Base-by-base conservation (phyloP, 2,113 vertebrate species). In the Tursiops truncatus region DNA sequence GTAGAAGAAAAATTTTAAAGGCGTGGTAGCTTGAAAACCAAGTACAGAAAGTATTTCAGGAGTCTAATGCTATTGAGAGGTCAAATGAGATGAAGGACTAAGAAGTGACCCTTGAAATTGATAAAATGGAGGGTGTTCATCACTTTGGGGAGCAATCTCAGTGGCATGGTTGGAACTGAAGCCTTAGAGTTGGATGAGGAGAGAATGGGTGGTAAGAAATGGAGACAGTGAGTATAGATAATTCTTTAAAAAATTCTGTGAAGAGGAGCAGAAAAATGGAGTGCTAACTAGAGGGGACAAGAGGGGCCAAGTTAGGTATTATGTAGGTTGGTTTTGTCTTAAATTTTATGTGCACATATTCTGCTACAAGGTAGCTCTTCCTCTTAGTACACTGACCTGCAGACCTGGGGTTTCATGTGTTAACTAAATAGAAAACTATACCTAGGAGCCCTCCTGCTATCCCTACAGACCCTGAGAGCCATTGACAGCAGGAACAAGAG, bases 91-190 rank as follows among this genome's bases (percentile, higher is more conserved):
- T 74, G 53, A 13, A 70, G 33, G 17, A 63, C 77, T 93, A 41
- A 95, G 65, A 95, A 33, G 9, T 71, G 11, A 38, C 25, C 60
- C 53, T 88, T 95, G 81, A 83, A 81, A 81, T 84, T 96, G 76
- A 73, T 47, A 76, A 87, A 88, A 41, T 89, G 28, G 67, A 68
- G 25, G 31, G n/a, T 56, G 10, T 25, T 84, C 65, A 60, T 86
- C 33, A 50, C 15, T 86, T 85, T 60, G 8, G 73, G 31, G 31
- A 60, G 2, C 50, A 44, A 12, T 93, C 26, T 77, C 56, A 79
- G 14, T 94, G 89, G 25, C 65, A 38, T 50, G 28, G 18, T 28
- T 74, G 36, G 53, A 92, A 76, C 47, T 71, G 58, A 96, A 70
- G 60, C 50, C 73, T 73, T 79, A 47, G 47, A 58, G 31, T 92